These are phyloP conservation scores for Scophthalmus maximus DNA, from an alignment of 2,113 vertebrate species.

Conservation along the genomic window DNA sequence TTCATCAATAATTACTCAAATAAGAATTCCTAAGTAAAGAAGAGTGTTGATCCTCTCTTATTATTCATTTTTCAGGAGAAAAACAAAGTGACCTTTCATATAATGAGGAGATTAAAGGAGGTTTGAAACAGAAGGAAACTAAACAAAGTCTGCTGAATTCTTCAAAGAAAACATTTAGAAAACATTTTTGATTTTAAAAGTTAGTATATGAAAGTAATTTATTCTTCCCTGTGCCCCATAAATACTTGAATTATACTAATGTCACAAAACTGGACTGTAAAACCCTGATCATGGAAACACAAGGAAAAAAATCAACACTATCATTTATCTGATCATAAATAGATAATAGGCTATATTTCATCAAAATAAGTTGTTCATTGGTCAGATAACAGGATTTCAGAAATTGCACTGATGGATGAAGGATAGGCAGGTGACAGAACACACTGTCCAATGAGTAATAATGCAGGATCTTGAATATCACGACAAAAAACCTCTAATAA, in stretches of 20 bases:
- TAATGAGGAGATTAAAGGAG: slow-evolving; percentile 66
- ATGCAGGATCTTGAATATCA: slow-evolving; percentile 28
- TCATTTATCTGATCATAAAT: slow-evolving; percentile 16
- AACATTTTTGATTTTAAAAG: slow-evolving; percentile 4
- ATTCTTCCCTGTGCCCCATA: neutral
- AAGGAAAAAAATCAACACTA: too few relatives aligned
- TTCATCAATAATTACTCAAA: slow-evolving; percentile 54
- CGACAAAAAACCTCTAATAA: neutral
- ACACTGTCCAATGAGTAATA: slow-evolving; percentile 8
- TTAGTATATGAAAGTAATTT: neutral
- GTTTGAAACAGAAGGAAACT: slow-evolving; percentile 40
- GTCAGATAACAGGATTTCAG: slow-evolving; percentile 20
- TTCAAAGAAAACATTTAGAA: slow-evolving; percentile 32
- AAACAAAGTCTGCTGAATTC: slow-evolving; percentile 36
- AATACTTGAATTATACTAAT: neutral
- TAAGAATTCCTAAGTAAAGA: slow-evolving; percentile 53
- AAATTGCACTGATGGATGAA: slow-evolving; percentile 24
- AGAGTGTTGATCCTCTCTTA: slow-evolving; percentile 54
- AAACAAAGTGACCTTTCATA: slow-evolving; percentile 68
- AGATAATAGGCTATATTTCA: slow-evolving; percentile 3
- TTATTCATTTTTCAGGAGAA: slow-evolving; percentile 68
- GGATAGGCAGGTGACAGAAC: slow-evolving; percentile 19
- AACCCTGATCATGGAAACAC: neutral
- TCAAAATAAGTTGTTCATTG: slow-evolving; percentile 15
- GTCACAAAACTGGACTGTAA: neutral